phyloP scores from a whole-genome alignment of 2,113 vertebrate species.

The Chionodraco myersi region DNA sequence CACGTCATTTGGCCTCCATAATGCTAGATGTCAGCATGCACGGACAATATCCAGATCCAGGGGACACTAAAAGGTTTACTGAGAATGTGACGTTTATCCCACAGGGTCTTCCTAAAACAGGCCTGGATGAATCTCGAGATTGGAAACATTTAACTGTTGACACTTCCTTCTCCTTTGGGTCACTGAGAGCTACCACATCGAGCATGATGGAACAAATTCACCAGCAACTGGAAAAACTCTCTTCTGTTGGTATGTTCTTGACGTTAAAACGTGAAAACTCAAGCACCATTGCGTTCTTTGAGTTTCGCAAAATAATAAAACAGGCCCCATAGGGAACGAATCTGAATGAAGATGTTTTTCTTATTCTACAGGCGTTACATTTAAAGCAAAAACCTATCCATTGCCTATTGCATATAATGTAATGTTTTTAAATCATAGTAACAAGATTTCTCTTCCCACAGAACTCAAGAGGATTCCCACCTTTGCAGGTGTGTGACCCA shows the following conservation, averaged over 20 bases:
- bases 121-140: not conserved
- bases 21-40: not conserved
- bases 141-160: conserved; percentile 31
- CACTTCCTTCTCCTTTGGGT: conserved; percentile 44
- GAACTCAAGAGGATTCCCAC: conserved; percentile 54
- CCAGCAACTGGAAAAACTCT: conserved; percentile 64
- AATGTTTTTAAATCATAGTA: not conserved
- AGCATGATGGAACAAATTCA: conserved; percentile 59
- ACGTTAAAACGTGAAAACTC: not conserved
- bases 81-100: not conserved
- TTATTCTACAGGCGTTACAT: too few species aligned
- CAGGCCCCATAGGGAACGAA: too few species aligned
- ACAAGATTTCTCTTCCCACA: not conserved
- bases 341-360: too few species aligned
- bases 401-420: too few species aligned
- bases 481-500: conserved; percentile 53
- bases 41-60: not conserved
- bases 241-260: conserved; percentile 52
- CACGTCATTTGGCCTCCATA: not conserved
- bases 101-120: conserved; percentile 22
- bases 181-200: conserved; percentile 39
- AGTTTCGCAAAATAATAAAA: too few species aligned
- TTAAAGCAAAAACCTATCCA: too few species aligned
- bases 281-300: too few species aligned
- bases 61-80: not conserved